A percentile compares a stretch with the other conserved stretches of the same genome.
These are phyloP conservation scores for Saxicola maurus DNA, from an alignment of 2,797 vertebrate genomes.

Conservation along the genomic window DNA sequence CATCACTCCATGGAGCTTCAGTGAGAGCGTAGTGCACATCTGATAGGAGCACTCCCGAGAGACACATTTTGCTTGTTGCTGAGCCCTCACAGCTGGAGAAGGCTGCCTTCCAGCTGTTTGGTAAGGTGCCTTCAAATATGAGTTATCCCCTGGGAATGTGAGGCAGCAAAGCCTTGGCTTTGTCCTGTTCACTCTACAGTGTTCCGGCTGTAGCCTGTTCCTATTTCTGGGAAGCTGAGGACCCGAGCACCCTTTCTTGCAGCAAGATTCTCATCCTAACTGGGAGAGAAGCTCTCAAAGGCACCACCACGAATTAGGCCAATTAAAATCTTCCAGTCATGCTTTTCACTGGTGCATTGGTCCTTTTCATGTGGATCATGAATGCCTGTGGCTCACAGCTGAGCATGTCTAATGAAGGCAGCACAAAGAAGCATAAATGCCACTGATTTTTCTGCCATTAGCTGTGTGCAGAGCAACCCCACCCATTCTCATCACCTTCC, in stretches of 20 bases:
- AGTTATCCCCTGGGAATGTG: not conserved
- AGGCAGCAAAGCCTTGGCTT: not conserved
- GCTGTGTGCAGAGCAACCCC: not conserved
- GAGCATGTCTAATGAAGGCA: not conserved
- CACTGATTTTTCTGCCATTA: not conserved
- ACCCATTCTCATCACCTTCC: not conserved
- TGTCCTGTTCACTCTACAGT: not conserved
- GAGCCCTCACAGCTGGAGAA: not conserved
- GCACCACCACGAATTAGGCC: not conserved
- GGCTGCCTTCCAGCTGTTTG: not conserved
- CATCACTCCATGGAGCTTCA: not conserved
- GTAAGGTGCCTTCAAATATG: not conserved
- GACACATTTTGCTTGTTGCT: accelerated
- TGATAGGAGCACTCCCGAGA: not conserved
- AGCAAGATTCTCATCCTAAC: not conserved
- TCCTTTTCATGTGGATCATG: not conserved
- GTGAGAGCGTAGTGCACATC: accelerated
- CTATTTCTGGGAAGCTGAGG: not conserved
- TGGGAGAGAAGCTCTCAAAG: not conserved
- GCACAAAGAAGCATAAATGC: not conserved
- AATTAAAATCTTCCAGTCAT: not conserved
- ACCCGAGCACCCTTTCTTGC: not conserved
- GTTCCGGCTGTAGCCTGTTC: not conserved
- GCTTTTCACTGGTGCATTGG: not conserved
- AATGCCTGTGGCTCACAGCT: not conserved